Evolutionary conservation across 2,888 invertebrate species (phyloP).

Genomic region (Volucella zonaria): DNA sequence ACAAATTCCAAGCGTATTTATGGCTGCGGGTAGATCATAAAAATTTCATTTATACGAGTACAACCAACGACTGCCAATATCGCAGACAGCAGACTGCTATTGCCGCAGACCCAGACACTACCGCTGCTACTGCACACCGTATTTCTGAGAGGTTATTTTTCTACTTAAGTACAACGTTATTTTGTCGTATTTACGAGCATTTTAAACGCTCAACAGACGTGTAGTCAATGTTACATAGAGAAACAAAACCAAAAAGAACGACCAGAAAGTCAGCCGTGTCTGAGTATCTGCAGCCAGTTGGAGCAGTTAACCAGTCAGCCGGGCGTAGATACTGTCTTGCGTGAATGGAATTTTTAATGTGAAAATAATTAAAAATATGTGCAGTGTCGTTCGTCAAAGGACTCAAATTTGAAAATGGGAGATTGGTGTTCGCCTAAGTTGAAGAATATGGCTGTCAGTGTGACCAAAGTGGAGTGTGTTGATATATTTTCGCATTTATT

Average conservation of each 20-base stretch:
- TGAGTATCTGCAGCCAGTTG: conserved; percentile 53
- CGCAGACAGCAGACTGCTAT: too few relatives aligned
- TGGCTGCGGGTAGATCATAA: conserved; percentile 58
- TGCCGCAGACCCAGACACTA: neutral
- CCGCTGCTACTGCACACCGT: conserved; percentile 15
- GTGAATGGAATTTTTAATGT: conserved; percentile 71
- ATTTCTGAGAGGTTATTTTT: conserved; percentile 28
- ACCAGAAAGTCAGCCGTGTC: conserved; percentile 19
- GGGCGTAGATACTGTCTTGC: conserved; percentile 48
- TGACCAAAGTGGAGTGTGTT: too few relatives aligned
- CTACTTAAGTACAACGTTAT: conserved; percentile 60
- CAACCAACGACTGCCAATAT: too few relatives aligned
- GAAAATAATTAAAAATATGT: conserved; percentile 71
- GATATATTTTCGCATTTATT: too few relatives aligned
- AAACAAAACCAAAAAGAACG: conserved; percentile 18
- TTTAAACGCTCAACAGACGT: conserved; percentile 60
- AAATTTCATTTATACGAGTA: conserved; percentile 43
- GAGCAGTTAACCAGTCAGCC: conserved; percentile 33
- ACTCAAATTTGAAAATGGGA: neutral
- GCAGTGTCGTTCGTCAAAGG: conserved; percentile 38
- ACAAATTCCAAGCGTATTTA: conserved; percentile 64
- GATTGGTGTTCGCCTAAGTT: too few relatives aligned
- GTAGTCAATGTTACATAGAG: conserved; percentile 20
- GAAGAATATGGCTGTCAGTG: too few relatives aligned
- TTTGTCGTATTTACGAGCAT: conserved; percentile 70